A percentile compares a stretch with the other conserved stretches of the same genome.
phyloP scores from a whole-genome alignment of 1,140 invertebrate species.

The Trialeurodes vaporariorum region DNA sequence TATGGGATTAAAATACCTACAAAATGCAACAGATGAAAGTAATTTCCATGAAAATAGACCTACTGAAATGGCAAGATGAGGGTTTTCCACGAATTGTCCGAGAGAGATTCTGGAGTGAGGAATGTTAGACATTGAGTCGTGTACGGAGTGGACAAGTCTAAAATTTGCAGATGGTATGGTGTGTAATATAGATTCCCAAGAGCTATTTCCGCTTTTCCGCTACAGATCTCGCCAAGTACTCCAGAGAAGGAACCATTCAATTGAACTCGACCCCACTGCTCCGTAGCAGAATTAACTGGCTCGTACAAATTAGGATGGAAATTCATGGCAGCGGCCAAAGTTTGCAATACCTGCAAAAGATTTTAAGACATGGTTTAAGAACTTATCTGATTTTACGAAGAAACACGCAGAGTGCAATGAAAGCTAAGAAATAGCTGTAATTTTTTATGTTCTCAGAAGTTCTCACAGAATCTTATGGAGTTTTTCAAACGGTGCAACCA shows the following conservation, averaged over 20 bases:
- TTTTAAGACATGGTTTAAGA: too few relatives aligned
- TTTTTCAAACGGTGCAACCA: too few relatives aligned
- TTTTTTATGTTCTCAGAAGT: too few relatives aligned
- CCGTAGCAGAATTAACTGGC: conserved; percentile 39
- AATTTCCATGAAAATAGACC: conserved; percentile 11
- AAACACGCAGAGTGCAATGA: too few relatives aligned
- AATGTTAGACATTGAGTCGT: conserved; percentile 70
- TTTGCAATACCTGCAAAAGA: conserved; percentile 47
- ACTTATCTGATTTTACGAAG: too few relatives aligned
- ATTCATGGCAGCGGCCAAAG: conserved; percentile 53
- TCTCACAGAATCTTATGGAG: too few relatives aligned
- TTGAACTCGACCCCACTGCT: conserved; percentile 50
- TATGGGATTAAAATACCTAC: too few relatives aligned
- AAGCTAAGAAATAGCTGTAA: too few relatives aligned
- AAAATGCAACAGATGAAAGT: conserved; percentile 2
- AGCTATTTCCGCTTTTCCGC: conserved; percentile 53
- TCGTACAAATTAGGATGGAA: conserved; percentile 53
- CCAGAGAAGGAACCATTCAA: conserved; percentile 50
- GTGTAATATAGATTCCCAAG: conserved; percentile 66
- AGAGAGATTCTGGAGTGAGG: conserved; percentile 60
- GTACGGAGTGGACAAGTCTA: conserved; percentile 66
- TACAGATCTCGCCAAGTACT: conserved; percentile 54
- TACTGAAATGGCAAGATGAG: conserved; percentile 66
- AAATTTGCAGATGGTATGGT: conserved; percentile 47
- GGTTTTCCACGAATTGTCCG: conserved; percentile 70